Base-by-base conservation (phyloP, 2,113 vertebrate genomes). In the Syngnathoides biaculeatus region DNA sequence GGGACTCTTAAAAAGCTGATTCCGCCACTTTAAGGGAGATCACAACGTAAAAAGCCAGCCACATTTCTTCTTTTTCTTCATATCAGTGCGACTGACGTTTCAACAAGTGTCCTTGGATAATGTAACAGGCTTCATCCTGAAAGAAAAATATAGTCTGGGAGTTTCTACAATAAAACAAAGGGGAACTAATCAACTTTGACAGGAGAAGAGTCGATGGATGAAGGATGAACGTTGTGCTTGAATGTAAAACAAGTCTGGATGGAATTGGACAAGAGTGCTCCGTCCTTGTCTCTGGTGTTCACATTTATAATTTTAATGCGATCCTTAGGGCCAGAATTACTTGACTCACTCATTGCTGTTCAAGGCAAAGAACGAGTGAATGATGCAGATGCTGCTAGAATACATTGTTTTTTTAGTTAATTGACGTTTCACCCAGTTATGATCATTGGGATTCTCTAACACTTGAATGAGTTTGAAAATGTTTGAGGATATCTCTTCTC, bases 1-100 rank as follows among this genome's bases (percentile, higher is more conserved):
- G 17, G 35, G 56, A 63, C 59, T 67, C 70, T 72, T 75, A 60
- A 40, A 80, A 68, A 72, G 65, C 64, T 70, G 67, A 81, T 82
- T 78, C 69, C 59, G 43, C 77, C 56, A 56, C 66, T 53, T 27
- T 71, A 24, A 70, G 30, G 20, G 24, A 61, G 5, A 78, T 68
- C 50, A 27, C 40, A 15, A 65, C 19, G 57, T 65, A 66, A 73
- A 69, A 76, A 39, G 38, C 1, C 3, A 60, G 17, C 57, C 8
- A 60, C 42, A 22, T 56, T 73, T 57, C 55, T 12, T 13, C 62
- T 35, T 68, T 6, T 17, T 50, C 3, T 11, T 50, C 3, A 10
- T 52, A n/a, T 15, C 20, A 7, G 6, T 1, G 58, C 14, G 59
- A 65, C 30, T 30, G 26, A 58, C 63, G 61, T 26, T 70, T 38